Evolutionary conservation across 2,797 vertebrate species (phyloP).

Genomic region (Microhierax caerulescens): DNA sequence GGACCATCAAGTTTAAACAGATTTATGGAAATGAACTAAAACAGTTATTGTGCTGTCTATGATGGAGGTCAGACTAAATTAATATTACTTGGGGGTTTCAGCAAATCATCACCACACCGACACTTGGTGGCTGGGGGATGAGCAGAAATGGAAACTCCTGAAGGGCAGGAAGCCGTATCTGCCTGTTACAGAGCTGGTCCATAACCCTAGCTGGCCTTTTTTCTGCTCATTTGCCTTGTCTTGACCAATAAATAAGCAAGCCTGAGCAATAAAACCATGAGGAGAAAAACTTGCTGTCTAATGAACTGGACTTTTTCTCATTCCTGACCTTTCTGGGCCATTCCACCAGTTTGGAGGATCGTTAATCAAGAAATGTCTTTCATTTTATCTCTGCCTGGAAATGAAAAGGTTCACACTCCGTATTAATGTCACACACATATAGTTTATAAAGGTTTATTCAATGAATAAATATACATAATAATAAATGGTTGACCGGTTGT

Average conservation of each 20-base stretch:
- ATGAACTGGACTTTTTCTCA: conserved; percentile 39
- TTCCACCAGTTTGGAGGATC: conserved; percentile 34
- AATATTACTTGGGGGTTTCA: neutral
- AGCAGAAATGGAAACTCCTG: neutral
- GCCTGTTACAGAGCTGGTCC: neutral
- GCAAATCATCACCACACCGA: neutral
- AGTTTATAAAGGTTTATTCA: neutral
- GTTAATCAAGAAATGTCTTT: conserved; percentile 50
- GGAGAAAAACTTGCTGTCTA: conserved; percentile 37
- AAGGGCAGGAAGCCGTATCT: neutral
- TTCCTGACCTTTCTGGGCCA: conserved; percentile 16
- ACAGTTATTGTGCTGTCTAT: neutral
- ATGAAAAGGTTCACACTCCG: neutral
- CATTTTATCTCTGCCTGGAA: conserved; percentile 21
- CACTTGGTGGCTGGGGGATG: neutral
- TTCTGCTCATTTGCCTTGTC: neutral
- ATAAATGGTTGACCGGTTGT: neutral
- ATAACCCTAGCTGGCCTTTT: neutral
- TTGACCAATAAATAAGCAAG: conserved; percentile 30
- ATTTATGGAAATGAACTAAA: neutral
- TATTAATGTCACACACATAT: neutral
- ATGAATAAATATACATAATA: neutral
- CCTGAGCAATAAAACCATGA: conserved; percentile 19
- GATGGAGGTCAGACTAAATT: neutral
- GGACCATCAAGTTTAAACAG: neutral